Conservation (phyloP, 2,888 invertebrate species). For the Drosophila bunnanda region DNA sequence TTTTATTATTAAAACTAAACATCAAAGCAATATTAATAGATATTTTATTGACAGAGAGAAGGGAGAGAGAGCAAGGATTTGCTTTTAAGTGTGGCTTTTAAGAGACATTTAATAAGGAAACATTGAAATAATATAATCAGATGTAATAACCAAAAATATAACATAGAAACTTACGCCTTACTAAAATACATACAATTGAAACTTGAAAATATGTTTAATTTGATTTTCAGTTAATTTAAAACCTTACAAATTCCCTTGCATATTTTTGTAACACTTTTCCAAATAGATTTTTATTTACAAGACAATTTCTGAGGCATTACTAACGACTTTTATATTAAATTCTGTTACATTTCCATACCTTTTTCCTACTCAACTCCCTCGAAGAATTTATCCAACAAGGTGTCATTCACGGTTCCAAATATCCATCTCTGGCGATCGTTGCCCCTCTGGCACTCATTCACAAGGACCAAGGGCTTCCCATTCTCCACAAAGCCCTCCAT, state of each 20-base stretch:
- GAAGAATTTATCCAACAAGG: conserved; percentile 65
- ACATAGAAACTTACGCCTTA: no score
- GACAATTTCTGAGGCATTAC: no score
- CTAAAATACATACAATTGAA: no score
- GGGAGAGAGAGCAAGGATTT: neutral
- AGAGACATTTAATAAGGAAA: neutral
- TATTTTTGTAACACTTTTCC: neutral
- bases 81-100: neutral
- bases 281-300: neutral
- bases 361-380: conserved; percentile 19
- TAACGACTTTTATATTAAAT: neutral
- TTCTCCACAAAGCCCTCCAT: conserved; percentile 89
- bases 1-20: neutral
- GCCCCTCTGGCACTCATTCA: conserved; percentile 87
- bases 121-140: neutral
- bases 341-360: neutral
- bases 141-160: neutral
- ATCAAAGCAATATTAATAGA: neutral
- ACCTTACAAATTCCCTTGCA: neutral
- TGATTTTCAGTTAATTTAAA: neutral
- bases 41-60: neutral
- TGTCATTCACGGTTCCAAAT: conserved; percentile 76
- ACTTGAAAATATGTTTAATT: neutral
- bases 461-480: conserved; percentile 88
- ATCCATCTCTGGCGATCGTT: conserved; percentile 81